phyloP scores from a whole-genome alignment of 2,113 vertebrate genomes.

The Callionymus lyra region DNA sequence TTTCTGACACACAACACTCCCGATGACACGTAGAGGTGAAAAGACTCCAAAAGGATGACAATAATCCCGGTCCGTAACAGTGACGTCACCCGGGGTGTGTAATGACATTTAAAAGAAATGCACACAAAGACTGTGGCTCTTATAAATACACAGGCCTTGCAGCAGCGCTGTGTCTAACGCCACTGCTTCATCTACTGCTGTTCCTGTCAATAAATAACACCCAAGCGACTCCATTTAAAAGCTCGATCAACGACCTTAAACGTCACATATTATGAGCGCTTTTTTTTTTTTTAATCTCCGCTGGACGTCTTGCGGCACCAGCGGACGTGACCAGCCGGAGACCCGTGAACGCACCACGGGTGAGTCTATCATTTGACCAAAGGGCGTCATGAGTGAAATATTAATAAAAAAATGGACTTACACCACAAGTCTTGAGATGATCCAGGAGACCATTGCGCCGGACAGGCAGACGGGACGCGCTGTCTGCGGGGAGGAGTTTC shows the following conservation, averaged over 20 bases:
- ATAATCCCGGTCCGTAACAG: neutral
- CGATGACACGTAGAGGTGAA: neutral
- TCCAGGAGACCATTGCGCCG: constrained; percentile 97
- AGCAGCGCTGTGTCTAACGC: no score
- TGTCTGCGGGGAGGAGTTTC: constrained; percentile 68
- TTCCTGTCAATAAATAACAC: no score
- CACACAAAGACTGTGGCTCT: no score
- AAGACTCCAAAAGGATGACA: neutral
- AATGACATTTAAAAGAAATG: neutral
- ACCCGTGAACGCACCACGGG: no score
- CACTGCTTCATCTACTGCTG: no score
- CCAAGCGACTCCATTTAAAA: no score
- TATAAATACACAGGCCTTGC: no score
- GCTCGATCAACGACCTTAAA: no score
- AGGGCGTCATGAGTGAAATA: neutral
- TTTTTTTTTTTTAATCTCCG: no score
- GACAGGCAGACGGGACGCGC: constrained; percentile 50
- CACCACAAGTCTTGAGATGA: constrained; percentile 97
- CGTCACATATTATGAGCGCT: no score
- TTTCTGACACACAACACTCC: neutral
- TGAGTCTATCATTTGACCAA: neutral
- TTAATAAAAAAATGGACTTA: constrained; percentile 76
- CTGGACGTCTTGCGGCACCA: no score
- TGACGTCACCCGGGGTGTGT: neutral
- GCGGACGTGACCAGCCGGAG: no score